Conservation (phyloP, 1,140 invertebrate species). For the Calosoma granatense region DNA sequence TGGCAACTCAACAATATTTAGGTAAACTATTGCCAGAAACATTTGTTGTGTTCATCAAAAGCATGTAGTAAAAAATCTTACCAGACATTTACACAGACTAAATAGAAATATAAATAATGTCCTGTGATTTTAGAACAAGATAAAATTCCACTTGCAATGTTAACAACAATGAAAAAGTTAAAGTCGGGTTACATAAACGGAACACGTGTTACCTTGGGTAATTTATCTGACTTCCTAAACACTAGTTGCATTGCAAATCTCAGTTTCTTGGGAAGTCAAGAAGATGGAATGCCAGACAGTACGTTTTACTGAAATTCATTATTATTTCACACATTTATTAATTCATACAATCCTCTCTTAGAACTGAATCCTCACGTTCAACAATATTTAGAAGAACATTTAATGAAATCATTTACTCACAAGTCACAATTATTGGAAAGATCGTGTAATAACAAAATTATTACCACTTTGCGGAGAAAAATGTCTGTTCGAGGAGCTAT, state of each 20-base stretch:
- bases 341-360: slow-evolving; percentile 30
- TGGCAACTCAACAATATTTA: slow-evolving; percentile 68
- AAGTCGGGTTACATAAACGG: slow-evolving; percentile 98
- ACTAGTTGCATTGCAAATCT: slow-evolving; percentile 95
- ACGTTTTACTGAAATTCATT: slow-evolving; percentile 26
- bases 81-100: too few species aligned
- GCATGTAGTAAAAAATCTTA: too few species aligned
- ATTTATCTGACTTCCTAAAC: slow-evolving; percentile 83
- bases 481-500: slow-evolving; percentile 81
- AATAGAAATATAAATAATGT: too few species aligned
- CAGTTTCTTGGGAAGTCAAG: slow-evolving; percentile 85
- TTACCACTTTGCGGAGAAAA: slow-evolving; percentile 49
- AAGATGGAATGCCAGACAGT: slow-evolving; percentile 80
- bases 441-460: slow-evolving; percentile 37
- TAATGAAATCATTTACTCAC: slow-evolving; percentile 67
- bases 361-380: slow-evolving; percentile 72
- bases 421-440: slow-evolving; percentile 53
- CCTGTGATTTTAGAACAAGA: slow-evolving; percentile 87
- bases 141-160: slow-evolving; percentile 84
- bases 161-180: slow-evolving; percentile 96
- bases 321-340: not conserved
- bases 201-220: slow-evolving; percentile 86
- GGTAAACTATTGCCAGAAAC: slow-evolving; percentile 43
- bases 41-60: too few species aligned
- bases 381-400: slow-evolving; percentile 76